Percentiles rank a stretch among this genome's conserved stretches.
phyloP scores from a whole-genome alignment of 2,888 invertebrate genomes.

The Heliconius ethilla region DNA sequence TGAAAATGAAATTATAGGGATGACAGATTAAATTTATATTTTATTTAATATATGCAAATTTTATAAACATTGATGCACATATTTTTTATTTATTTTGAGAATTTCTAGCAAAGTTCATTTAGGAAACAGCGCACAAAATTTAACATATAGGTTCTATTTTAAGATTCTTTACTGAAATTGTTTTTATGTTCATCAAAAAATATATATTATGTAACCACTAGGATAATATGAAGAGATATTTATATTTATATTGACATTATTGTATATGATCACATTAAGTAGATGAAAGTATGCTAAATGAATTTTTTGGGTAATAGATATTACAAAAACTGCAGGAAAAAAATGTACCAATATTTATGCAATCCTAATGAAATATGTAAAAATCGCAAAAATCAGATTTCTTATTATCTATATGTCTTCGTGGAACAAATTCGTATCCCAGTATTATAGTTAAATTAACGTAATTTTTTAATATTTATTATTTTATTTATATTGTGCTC shows the following conservation, averaged over 20 bases:
- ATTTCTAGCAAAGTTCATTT: background rate
- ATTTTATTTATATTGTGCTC: background rate
- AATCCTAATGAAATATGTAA: too few relatives aligned
- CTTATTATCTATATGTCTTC: too few relatives aligned
- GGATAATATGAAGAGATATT: background rate
- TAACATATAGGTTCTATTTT: background rate
- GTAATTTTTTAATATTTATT: background rate
- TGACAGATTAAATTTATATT: background rate
- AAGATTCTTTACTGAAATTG: background rate
- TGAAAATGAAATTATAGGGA: background rate
- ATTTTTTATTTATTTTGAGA: background rate
- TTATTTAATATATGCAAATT: background rate
- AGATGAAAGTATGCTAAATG: too few relatives aligned
- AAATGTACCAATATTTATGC: too few relatives aligned
- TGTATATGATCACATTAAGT: background rate
- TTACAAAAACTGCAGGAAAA: too few relatives aligned
- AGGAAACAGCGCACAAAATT: background rate
- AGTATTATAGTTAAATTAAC: background rate
- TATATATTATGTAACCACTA: background rate
- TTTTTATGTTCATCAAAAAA: background rate
- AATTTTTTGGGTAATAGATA: too few relatives aligned
- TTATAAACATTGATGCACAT: background rate
- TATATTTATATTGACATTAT: background rate
- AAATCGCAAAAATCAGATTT: too few relatives aligned
- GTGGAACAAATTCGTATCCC: background rate